A percentile compares a stretch with the other conserved stretches of the same genome.
Evolutionary conservation across 2,113 vertebrate genomes (phyloP).

Genomic region (Callospermophilus lateralis): DNA sequence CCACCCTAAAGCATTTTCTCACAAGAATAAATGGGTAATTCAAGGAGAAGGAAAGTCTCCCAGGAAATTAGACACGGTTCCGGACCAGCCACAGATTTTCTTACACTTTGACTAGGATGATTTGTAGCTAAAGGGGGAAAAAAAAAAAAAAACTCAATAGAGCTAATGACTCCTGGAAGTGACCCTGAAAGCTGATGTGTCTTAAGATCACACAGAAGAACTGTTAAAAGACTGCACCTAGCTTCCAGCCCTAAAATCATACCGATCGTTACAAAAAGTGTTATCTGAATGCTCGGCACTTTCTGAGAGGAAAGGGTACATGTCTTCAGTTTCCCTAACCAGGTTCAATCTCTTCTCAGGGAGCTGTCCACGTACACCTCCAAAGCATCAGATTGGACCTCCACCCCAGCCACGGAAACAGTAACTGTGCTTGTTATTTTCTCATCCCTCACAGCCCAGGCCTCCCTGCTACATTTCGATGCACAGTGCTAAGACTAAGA

Average conservation of each 20-base stretch:
- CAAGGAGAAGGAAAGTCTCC: conserved; percentile 49
- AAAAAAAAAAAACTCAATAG: not conserved
- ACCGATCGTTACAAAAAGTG: not conserved
- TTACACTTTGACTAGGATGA: not conserved
- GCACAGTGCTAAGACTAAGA: not conserved
- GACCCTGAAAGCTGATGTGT: rapidly evolving
- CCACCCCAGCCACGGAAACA: not conserved
- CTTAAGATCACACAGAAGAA: not conserved
- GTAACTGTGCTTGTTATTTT: not conserved
- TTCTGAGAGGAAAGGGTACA: not conserved
- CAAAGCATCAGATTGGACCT: not conserved
- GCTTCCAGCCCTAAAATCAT: not conserved
- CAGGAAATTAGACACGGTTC: conserved; percentile 28
- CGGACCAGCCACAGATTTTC: rapidly evolving
- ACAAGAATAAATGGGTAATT: conserved; percentile 64
- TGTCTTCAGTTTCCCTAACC: not conserved
- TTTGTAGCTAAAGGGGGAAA: not conserved
- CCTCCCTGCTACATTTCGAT: not conserved
- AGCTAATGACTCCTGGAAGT: not conserved
- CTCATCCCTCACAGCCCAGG: not conserved
- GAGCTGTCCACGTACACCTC: not conserved
- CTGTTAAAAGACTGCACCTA: not conserved
- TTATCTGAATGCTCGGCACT: not conserved
- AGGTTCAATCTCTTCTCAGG: not conserved
- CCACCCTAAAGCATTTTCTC: conserved; percentile 31